These are phyloP conservation scores for Azemiops feae DNA, from an alignment of 2,113 vertebrate genomes.

Conservation along the genomic window DNA sequence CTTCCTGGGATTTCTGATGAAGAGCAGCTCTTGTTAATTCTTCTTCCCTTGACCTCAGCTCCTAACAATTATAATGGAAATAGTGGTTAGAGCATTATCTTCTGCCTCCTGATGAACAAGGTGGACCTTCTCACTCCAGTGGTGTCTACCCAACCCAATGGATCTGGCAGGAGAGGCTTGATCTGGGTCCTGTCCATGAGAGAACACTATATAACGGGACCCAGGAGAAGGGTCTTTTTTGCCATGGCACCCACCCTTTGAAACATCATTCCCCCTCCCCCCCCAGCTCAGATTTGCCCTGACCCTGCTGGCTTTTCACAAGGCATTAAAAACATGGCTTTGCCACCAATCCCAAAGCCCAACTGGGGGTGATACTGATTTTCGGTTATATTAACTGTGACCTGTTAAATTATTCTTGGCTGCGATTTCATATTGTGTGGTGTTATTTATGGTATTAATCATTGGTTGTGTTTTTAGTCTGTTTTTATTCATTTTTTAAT, in stretches of 20 bases:
- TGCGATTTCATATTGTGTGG: not conserved
- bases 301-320: not conserved
- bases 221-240: not conserved
- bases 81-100: not conserved
- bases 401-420: not conserved
- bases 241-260: not conserved
- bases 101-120: not conserved
- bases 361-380: not conserved
- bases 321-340: not conserved
- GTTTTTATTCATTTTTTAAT: not conserved
- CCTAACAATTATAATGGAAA: slow-evolving; percentile 65
- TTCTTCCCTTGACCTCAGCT: slow-evolving; percentile 92
- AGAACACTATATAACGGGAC: not conserved
- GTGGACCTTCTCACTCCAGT: not conserved
- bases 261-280: not conserved
- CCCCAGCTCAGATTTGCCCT: not conserved
- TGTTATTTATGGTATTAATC: not conserved
- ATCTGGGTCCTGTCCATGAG: not conserved
- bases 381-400: not conserved
- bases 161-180: not conserved
- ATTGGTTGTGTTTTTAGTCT: not conserved
- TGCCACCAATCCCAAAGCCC: not conserved
- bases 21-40: slow-evolving; percentile 89
- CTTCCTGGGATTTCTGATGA: slow-evolving; percentile 94
- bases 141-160: not conserved